Conservation (phyloP, 1,140 invertebrate genomes). For the Trichonephila inaurata region DNA sequence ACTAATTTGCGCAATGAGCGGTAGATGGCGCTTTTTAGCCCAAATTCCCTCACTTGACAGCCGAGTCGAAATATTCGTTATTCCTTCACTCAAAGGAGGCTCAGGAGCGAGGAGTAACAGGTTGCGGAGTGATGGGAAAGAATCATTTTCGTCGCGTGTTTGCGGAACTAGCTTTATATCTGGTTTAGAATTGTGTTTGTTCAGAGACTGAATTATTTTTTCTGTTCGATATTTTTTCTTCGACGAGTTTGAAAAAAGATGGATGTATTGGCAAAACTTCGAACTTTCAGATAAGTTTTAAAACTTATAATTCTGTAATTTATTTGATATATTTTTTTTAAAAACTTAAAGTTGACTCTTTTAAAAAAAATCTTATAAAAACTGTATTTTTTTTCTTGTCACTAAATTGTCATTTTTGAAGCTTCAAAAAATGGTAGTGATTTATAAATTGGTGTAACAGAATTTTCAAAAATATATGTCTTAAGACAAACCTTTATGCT, state of each 20-base stretch:
- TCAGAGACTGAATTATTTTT: not conserved
- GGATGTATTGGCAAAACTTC: not conserved
- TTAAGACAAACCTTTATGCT: not conserved
- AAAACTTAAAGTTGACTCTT: not conserved
- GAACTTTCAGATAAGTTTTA: not conserved
- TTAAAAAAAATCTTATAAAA: not conserved
- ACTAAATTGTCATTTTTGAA: too few species aligned
- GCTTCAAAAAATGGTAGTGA: too few species aligned
- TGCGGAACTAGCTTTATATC: not conserved
- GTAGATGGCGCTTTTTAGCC: not conserved
- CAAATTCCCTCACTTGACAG: not conserved
- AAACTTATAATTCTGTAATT: not conserved
- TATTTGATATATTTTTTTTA: not conserved
- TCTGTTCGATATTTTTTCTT: not conserved
- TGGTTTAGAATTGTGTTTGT: not conserved
- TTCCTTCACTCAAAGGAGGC: not conserved
- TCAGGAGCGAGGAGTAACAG: not conserved
- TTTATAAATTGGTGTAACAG: too few species aligned
- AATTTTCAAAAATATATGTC: not conserved
- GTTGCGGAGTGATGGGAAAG: not conserved
- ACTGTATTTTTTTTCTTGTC: too few species aligned
- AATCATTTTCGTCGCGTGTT: too few species aligned
- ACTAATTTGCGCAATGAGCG: not conserved
- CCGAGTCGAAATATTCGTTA: constrained; percentile 2
- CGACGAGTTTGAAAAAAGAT: not conserved